Conservation (phyloP, 2,113 vertebrate species). For the Noctilio leporinus region DNA sequence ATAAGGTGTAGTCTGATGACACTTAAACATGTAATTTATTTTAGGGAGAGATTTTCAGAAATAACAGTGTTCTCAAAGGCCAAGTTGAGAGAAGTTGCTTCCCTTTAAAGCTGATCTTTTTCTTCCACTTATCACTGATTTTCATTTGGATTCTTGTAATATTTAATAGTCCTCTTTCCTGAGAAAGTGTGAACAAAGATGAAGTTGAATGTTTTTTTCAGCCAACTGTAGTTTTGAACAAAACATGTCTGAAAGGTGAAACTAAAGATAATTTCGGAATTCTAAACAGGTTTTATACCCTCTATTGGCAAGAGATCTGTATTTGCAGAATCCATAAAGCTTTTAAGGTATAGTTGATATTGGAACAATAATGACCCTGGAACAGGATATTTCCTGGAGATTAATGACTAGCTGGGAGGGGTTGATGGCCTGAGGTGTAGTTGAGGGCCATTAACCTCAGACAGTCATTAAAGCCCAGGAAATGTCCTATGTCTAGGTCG, state of each 20-base stretch:
- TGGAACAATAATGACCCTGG: slow-evolving; percentile 83
- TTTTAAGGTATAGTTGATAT: slow-evolving; percentile 76
- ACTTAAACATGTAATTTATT: background rate
- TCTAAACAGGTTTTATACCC: slow-evolving; percentile 67
- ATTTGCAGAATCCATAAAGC: slow-evolving; percentile 73
- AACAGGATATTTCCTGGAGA: slow-evolving; percentile 80
- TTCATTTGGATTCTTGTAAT: background rate
- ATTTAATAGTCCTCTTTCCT: background rate
- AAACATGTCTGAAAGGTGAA: slow-evolving; percentile 51
- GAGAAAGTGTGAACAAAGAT: slow-evolving; percentile 26
- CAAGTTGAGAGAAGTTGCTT: background rate
- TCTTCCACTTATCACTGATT: background rate
- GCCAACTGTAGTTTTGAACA: slow-evolving; percentile 30
- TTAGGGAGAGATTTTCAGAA: slow-evolving; percentile 6
- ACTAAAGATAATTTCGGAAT: slow-evolving; percentile 60
- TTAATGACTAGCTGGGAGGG: slow-evolving; percentile 82
- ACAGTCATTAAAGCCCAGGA: slow-evolving; percentile 83
- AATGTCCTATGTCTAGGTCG: slow-evolving; percentile 79
- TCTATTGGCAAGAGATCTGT: slow-evolving; percentile 66
- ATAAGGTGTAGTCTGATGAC: background rate
- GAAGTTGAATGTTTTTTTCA: slow-evolving; percentile 17
- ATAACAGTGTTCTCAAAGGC: background rate
- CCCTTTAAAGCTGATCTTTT: background rate
- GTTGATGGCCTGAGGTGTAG: slow-evolving; percentile 81
- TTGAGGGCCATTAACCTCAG: slow-evolving; percentile 82